Percentiles rank a stretch among this genome's conserved stretches.
Conservation (phyloP, 1,140 invertebrate species). For the Diabrotica virgifera region DNA sequence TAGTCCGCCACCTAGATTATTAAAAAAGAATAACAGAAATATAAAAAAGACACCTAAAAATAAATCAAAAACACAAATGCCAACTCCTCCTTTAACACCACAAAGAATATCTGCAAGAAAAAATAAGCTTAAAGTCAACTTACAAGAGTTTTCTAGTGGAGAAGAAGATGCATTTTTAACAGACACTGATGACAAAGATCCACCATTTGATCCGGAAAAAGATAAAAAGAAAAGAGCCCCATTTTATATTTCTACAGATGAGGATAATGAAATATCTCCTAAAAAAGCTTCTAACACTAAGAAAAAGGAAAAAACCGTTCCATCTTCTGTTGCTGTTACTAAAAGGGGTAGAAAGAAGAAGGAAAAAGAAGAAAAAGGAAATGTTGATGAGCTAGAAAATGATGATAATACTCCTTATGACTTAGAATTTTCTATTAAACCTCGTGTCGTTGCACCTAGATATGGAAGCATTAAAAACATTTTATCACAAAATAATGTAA, state of each 20-base stretch:
- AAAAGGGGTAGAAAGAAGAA: neutral
- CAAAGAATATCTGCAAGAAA: conserved; percentile 39
- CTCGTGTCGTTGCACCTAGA: conserved; percentile 37
- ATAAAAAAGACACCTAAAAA: neutral
- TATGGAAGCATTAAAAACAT: conserved; percentile 38
- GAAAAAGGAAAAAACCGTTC: too few species aligned
- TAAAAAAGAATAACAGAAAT: too few species aligned
- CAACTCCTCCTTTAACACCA: neutral
- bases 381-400: neutral
- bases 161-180: conserved; percentile 40
- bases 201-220: conserved; percentile 29
- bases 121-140: conserved; percentile 29
- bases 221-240: conserved; percentile 6
- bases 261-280: conserved; percentile 20
- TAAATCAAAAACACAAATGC: neutral
- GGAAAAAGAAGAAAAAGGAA: too few species aligned
- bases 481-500: conserved; percentile 26
- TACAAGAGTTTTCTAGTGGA: conserved; percentile 32
- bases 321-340: neutral
- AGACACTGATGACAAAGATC: conserved; percentile 36
- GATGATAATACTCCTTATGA: conserved; percentile 32
- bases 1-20: too few species aligned
- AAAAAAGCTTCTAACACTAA: conserved; percentile 5
- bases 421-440: conserved; percentile 45
- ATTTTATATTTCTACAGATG: conserved; percentile 14